Percentiles rank a stretch among this genome's conserved stretches.
Evolutionary conservation across 2,888 invertebrate species (phyloP).

Genomic region (Dasysyrphus albostriatus): DNA sequence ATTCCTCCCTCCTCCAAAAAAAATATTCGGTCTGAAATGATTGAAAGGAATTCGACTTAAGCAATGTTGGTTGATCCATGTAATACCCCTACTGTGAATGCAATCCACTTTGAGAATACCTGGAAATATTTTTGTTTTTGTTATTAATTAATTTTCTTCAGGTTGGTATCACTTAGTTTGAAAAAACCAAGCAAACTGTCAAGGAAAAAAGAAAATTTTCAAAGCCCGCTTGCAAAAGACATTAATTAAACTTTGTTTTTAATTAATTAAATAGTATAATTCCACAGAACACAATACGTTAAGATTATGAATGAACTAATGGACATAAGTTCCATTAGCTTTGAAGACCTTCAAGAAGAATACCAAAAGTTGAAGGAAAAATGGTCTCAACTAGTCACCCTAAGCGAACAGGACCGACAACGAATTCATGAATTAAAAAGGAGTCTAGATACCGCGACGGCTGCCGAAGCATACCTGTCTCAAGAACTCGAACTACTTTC

Average conservation of each 20-base stretch:
- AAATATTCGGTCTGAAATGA: too few relatives aligned
- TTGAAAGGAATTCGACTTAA: too few relatives aligned
- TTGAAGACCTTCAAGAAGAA: conserved; percentile 82
- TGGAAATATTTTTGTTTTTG: not conserved
- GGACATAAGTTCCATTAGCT: conserved; percentile 77
- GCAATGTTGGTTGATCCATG: too few relatives aligned
- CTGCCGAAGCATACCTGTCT: conserved; percentile 80
- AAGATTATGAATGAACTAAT: conserved; percentile 77
- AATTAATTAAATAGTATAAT: not conserved
- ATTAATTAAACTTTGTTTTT: conserved; percentile 18
- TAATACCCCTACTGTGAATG: too few relatives aligned
- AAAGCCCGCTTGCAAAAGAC: not conserved
- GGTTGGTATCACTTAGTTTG: conserved; percentile 40
- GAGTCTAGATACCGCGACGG: conserved; percentile 80
- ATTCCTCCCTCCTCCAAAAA: too few relatives aligned
- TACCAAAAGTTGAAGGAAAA: conserved; percentile 79
- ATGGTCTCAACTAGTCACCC: conserved; percentile 78
- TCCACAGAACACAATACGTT: not conserved
- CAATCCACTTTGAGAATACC: not conserved
- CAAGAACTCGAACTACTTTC: conserved; percentile 81
- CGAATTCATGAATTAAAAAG: conserved; percentile 82
- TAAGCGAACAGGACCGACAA: conserved; percentile 80
- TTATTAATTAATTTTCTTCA: conserved; percentile 10
- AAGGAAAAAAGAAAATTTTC: conserved; percentile 25
- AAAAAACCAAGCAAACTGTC: conserved; percentile 52